These are phyloP conservation scores for Manduca sexta DNA, from an alignment of 1,140 invertebrate genomes.

Conservation along the genomic window DNA sequence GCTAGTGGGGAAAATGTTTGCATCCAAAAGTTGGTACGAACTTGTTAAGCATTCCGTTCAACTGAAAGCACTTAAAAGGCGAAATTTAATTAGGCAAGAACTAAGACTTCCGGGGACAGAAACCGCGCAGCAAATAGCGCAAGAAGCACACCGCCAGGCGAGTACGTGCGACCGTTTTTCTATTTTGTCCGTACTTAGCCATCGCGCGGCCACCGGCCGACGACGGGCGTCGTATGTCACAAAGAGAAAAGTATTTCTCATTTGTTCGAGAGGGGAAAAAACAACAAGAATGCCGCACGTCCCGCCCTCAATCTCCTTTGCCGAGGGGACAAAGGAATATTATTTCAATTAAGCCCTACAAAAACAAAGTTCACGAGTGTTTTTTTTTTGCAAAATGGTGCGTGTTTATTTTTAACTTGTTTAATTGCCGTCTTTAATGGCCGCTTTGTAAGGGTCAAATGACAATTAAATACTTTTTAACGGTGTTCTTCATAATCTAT, in stretches of 20 bases:
- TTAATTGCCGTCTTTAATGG: constrained; percentile 9
- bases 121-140: background rate
- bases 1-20: background rate
- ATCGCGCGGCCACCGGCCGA: constrained; percentile 20
- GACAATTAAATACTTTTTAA: background rate
- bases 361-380: constrained; percentile 17
- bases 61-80: background rate
- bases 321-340: constrained; percentile 38
- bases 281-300: constrained; percentile 35
- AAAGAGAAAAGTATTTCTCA: constrained; percentile 46
- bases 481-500: too few species aligned
- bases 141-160: background rate
- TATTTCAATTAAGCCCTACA: constrained; percentile 44
- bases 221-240: constrained; percentile 41
- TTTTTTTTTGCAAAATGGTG: constrained; percentile 12
- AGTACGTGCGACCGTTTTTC: constrained; percentile 14
- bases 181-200: constrained; percentile 27
- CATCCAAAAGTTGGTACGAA: background rate
- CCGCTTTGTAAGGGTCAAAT: background rate
- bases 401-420: constrained; percentile 7
- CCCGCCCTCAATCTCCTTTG: constrained; percentile 42
- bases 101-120: background rate
- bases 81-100: constrained; percentile 4
- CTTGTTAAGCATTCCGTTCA: background rate
- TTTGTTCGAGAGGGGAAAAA: constrained; percentile 34